phyloP scores from a whole-genome alignment of 2,888 invertebrate genomes.

The Lobophora halterata region DNA sequence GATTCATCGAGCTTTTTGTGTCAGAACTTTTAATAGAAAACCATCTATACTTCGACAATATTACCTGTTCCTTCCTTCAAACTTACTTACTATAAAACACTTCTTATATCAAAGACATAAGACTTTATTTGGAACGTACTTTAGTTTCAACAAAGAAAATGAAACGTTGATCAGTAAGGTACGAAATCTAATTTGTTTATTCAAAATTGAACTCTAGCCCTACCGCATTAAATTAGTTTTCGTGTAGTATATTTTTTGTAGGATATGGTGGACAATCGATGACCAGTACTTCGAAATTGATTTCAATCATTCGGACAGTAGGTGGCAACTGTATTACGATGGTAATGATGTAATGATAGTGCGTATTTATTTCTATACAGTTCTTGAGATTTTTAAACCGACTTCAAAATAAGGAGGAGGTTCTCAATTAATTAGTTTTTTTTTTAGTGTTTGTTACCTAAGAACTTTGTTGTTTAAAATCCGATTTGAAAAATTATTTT shows the following conservation, averaged over 20 bases:
- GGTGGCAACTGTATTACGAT: conserved; percentile 71
- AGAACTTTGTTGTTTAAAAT: too few species aligned
- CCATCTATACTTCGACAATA: conserved; percentile 45
- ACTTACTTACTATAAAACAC: background rate
- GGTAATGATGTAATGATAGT: conserved; percentile 23
- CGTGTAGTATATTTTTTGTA: conserved; percentile 10
- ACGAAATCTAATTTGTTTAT: background rate
- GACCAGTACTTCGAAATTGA: conserved; percentile 61
- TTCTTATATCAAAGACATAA: conserved; percentile 11
- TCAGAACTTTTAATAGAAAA: conserved; percentile 57
- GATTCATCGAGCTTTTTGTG: conserved; percentile 63
- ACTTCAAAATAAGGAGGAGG: too few species aligned
- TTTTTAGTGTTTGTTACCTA: too few species aligned
- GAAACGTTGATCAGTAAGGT: background rate
- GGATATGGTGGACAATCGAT: conserved; percentile 56
- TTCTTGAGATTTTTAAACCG: too few species aligned
- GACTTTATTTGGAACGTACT: background rate
- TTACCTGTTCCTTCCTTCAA: conserved; percentile 9
- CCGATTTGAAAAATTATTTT: too few species aligned
- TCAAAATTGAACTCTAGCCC: conserved; percentile 10
- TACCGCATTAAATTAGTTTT: conserved; percentile 15
- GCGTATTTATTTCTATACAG: conserved; percentile 5
- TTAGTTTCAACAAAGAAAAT: background rate
- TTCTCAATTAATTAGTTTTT: too few species aligned
- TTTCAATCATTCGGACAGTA: conserved; percentile 71